Evolutionary conservation across 2,888 invertebrate species (phyloP).

Genomic region (Xanthia togata): DNA sequence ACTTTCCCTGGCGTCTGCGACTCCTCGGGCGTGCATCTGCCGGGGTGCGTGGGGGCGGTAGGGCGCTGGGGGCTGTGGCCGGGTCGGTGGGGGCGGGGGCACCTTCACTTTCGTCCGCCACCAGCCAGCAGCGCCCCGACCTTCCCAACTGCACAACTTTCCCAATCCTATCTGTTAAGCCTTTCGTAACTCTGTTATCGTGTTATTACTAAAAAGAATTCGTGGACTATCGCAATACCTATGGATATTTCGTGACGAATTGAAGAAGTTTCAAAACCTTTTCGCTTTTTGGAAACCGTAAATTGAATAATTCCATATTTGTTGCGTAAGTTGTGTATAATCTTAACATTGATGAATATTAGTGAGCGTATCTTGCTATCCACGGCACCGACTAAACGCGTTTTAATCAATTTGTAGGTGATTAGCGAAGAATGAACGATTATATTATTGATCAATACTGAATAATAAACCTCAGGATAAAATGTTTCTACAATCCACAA

Average conservation of each 20-base stretch:
- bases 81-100: slow-evolving; percentile 59
- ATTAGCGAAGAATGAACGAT: neutral
- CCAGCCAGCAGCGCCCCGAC: slow-evolving; percentile 71
- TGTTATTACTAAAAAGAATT: slow-evolving; percentile 61
- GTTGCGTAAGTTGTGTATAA: slow-evolving; percentile 20
- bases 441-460: slow-evolving; percentile 4
- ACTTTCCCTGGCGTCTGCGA: slow-evolving; percentile 83
- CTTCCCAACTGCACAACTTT: slow-evolving; percentile 77
- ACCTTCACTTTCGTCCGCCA: slow-evolving; percentile 84
- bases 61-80: slow-evolving; percentile 36
- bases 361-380: slow-evolving; percentile 29
- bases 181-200: slow-evolving; percentile 67
- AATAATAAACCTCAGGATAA: neutral
- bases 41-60: slow-evolving; percentile 64
- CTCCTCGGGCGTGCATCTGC: slow-evolving; percentile 68
- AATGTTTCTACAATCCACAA: slow-evolving; percentile 22
- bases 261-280: slow-evolving; percentile 46
- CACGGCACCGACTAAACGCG: neutral
- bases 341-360: slow-evolving; percentile 18
- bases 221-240: slow-evolving; percentile 49
- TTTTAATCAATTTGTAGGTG: slow-evolving; percentile 15
- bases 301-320: slow-evolving; percentile 37
- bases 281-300: slow-evolving; percentile 30
- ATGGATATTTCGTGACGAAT: slow-evolving; percentile 44
- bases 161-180: slow-evolving; percentile 72